Evolutionary conservation across 2,888 invertebrate genomes (phyloP).

Genomic region (Apamea sordens): DNA sequence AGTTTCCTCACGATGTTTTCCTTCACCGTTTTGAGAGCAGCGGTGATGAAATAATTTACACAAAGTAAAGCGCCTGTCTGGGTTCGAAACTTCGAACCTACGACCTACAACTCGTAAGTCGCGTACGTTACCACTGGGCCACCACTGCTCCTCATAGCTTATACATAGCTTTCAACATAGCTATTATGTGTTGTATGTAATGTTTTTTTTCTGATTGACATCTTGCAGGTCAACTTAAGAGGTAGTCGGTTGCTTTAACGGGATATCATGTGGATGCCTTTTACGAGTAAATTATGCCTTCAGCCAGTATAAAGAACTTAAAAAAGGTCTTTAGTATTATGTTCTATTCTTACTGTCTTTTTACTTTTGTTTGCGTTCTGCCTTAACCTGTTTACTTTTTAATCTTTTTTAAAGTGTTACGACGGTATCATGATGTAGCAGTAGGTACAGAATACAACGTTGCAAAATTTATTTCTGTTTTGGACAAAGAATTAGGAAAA

Average conservation of each 20-base stretch:
- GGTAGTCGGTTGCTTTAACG: background rate
- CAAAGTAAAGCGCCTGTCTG: no score
- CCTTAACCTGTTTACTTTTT: background rate
- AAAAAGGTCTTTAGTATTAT: background rate
- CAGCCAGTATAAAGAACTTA: no score
- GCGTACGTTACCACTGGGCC: no score
- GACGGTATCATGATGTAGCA: background rate
- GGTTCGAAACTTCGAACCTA: no score
- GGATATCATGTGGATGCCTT: background rate
- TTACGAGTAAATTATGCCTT: background rate
- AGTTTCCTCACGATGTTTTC: no score
- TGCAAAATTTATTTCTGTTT: no score
- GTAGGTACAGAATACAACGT: background rate
- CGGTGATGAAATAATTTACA: no score
- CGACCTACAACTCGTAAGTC: no score
- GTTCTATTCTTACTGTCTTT: background rate
- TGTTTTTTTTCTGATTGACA: background rate
- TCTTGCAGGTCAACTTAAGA: no score
- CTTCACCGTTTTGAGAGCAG: no score
- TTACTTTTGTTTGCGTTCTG: background rate
- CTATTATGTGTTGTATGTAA: background rate
- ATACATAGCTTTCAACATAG: background rate
- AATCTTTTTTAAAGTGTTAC: background rate
- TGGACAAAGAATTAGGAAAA: background rate
- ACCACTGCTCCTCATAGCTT: no score